A percentile compares a stretch with the other conserved stretches of the same genome.
Conservation (phyloP, 2,888 invertebrate species). For the Hirtodrosophila histrioides region DNA sequence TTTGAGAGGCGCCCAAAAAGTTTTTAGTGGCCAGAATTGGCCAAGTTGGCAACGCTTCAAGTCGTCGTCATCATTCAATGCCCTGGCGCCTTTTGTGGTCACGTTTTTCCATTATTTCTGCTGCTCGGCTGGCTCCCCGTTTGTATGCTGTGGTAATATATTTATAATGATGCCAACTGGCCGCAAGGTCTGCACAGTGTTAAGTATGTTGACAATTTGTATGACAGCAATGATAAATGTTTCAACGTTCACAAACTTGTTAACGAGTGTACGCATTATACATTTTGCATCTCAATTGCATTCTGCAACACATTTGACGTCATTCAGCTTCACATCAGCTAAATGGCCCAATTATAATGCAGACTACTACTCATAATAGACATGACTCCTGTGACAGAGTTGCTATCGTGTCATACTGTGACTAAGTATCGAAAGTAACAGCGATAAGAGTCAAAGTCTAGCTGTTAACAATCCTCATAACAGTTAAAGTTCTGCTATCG, state of each 20-base stretch:
- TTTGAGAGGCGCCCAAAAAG: slow-evolving; percentile 25
- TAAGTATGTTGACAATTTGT: slow-evolving; percentile 63
- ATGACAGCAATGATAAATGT: slow-evolving; percentile 50
- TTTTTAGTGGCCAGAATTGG: slow-evolving; percentile 48
- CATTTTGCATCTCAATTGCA: slow-evolving; percentile 29
- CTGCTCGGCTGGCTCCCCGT: slow-evolving; percentile 28
- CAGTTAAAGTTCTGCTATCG: no score
- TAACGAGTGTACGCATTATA: slow-evolving; percentile 25
- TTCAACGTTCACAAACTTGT: slow-evolving; percentile 37
- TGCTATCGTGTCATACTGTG: no score
- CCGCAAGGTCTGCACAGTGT: slow-evolving; percentile 35
- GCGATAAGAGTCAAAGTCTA: no score
- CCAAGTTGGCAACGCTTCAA: slow-evolving; percentile 43
- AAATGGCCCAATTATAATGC: slow-evolving; percentile 9
- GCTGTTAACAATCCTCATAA: no score
- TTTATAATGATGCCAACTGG: slow-evolving; percentile 68
- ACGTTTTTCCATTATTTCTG: slow-evolving; percentile 72
- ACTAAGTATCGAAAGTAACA: no score
- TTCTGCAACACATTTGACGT: slow-evolving; percentile 16
- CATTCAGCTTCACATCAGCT: slow-evolving; percentile 5
- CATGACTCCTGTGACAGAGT: no score
- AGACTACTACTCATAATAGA: no score
- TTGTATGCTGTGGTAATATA: slow-evolving; percentile 56
- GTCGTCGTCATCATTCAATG: slow-evolving; percentile 55
- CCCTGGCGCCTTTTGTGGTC: slow-evolving; percentile 64